Conservation (phyloP, 2,888 invertebrate genomes). For the Ormia ochracea region DNA sequence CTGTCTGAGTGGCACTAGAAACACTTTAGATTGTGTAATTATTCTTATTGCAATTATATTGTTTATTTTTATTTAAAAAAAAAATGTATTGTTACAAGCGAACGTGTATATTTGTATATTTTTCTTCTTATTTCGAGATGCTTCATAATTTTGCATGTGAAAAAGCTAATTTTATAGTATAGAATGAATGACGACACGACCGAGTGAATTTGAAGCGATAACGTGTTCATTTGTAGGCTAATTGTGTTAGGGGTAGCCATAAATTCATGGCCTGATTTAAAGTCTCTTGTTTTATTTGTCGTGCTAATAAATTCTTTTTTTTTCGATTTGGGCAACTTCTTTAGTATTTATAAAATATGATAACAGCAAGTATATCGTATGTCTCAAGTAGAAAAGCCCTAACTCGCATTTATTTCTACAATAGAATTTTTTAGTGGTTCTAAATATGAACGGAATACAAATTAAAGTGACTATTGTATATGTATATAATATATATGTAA, state of each 20-base stretch:
- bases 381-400: too few relatives aligned
- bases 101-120: not conserved
- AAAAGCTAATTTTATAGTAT: conserved; percentile 28
- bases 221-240: conserved; percentile 39
- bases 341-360: too few relatives aligned
- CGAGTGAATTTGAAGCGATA: conserved; percentile 41
- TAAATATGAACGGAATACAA: too few relatives aligned
- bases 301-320: too few relatives aligned
- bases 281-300: too few relatives aligned
- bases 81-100: not conserved
- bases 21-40: conserved; percentile 38
- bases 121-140: conserved; percentile 18
- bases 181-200: conserved; percentile 21
- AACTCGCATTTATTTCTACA: too few relatives aligned
- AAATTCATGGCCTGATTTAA: not conserved
- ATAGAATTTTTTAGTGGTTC: too few relatives aligned
- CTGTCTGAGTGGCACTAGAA: conserved; percentile 47
- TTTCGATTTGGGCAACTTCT: too few relatives aligned
- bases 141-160: conserved; percentile 35
- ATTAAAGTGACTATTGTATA: too few relatives aligned
- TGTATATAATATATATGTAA: too few relatives aligned
- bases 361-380: too few relatives aligned
- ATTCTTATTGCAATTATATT: conserved; percentile 39
- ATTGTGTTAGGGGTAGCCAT: conserved; percentile 22
- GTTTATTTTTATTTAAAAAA: conserved; percentile 20